Evolutionary conservation across 23 tunicate genomes (phyloP).

Genomic region (Trididemnum clinides): DNA sequence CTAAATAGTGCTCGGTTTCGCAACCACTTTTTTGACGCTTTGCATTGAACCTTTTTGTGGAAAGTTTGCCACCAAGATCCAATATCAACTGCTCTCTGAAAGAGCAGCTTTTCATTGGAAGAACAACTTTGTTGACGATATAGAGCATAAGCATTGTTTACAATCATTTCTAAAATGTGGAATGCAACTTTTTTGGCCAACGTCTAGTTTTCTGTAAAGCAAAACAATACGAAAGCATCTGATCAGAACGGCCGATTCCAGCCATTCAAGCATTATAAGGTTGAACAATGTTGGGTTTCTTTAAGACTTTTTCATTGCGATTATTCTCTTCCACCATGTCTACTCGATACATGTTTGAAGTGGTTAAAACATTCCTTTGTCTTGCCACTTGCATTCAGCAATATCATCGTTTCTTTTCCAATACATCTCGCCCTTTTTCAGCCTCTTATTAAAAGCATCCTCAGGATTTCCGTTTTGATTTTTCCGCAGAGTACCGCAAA

Average conservation of each 20-base stretch:
- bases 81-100: not conserved
- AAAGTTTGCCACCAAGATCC: not conserved
- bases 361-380: not conserved
- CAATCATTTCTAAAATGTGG: not conserved
- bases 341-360: not conserved
- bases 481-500: not conserved
- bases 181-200: not conserved
- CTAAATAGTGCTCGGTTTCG: not conserved
- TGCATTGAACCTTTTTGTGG: not conserved
- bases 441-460: not conserved
- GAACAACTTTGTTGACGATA: not conserved
- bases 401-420: not conserved
- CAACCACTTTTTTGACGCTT: not conserved
- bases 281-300: not conserved
- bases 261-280: not conserved
- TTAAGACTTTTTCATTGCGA: not conserved
- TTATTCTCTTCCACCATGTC: too few relatives aligned
- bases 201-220: not conserved
- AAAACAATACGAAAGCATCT: not conserved
- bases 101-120: not conserved
- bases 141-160: not conserved
- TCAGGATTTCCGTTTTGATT: not conserved
- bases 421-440: not conserved
- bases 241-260: not conserved
- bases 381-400: not conserved